Evolutionary conservation across 2,797 vertebrate species (phyloP).

Genomic region (Pangasius djambal): DNA sequence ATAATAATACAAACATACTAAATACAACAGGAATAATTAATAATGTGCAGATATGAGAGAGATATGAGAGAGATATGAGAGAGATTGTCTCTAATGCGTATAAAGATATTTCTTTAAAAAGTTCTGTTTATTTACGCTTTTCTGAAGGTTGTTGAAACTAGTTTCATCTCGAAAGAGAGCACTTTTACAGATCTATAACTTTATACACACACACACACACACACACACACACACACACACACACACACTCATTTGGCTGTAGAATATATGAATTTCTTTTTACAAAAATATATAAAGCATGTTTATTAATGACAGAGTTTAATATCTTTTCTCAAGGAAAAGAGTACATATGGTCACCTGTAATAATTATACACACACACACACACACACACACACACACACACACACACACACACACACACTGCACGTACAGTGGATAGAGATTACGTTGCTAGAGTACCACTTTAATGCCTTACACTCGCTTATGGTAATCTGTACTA

Average conservation of each 20-base stretch:
- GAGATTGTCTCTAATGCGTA: too few relatives aligned
- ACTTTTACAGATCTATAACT: neutral
- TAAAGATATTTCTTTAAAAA: too few relatives aligned
- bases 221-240: neutral
- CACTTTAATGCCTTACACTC: neutral
- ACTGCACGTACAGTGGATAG: neutral
- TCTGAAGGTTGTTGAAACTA: neutral
- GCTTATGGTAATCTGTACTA: neutral
- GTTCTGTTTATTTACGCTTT: too few relatives aligned
- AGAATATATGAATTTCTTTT: too few relatives aligned
- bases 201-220: neutral
- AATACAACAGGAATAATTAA: too few relatives aligned
- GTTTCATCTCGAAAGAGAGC: neutral
- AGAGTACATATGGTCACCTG: neutral
- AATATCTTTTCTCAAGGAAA: neutral
- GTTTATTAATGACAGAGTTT: neutral
- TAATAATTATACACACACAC: neutral
- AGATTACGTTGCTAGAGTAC: neutral
- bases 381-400: slow-evolving; percentile 4
- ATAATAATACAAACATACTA: too few relatives aligned
- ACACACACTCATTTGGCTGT: neutral
- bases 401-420: neutral
- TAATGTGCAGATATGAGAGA: too few relatives aligned
- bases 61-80: too few relatives aligned
- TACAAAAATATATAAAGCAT: too few relatives aligned